phyloP scores from a whole-genome alignment of 2,113 vertebrate genomes.

The Peromyscus californicus region DNA sequence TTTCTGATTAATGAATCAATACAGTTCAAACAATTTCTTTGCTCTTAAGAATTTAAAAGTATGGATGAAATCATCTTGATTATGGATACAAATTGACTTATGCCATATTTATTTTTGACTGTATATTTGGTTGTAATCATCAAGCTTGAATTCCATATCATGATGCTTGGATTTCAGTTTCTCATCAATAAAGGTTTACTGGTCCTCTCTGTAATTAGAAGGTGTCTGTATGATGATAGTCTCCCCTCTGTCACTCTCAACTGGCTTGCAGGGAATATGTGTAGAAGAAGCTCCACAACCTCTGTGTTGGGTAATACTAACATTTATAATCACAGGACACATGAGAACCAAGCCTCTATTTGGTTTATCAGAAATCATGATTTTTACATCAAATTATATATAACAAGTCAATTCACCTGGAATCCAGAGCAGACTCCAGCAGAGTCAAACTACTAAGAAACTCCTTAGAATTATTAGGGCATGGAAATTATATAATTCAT shows the following conservation, averaged over 20 bases:
- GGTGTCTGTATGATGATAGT: fast-evolving
- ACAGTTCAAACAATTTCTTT: background rate
- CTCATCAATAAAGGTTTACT: background rate
- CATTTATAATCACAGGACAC: background rate
- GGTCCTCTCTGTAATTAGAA: background rate
- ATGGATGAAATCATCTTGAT: background rate
- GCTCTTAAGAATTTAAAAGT: conserved; percentile 55
- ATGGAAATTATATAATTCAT: background rate
- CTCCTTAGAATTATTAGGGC: background rate
- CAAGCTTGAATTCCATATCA: conserved; percentile 17
- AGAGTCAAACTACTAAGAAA: background rate
- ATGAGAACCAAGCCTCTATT: background rate
- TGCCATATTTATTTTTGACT: background rate
- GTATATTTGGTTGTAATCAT: conserved; percentile 33
- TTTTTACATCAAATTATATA: background rate
- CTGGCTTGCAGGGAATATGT: background rate
- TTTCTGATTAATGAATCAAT: background rate
- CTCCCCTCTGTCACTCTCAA: background rate
- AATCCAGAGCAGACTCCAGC: background rate
- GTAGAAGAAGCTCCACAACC: background rate
- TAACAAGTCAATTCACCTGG: background rate
- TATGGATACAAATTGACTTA: conserved; percentile 10
- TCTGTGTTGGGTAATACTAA: background rate
- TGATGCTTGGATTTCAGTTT: background rate
- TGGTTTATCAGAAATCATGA: background rate